These are phyloP conservation scores for Plodia interpunctella DNA, from an alignment of 1,140 invertebrate species.

Conservation along the genomic window DNA sequence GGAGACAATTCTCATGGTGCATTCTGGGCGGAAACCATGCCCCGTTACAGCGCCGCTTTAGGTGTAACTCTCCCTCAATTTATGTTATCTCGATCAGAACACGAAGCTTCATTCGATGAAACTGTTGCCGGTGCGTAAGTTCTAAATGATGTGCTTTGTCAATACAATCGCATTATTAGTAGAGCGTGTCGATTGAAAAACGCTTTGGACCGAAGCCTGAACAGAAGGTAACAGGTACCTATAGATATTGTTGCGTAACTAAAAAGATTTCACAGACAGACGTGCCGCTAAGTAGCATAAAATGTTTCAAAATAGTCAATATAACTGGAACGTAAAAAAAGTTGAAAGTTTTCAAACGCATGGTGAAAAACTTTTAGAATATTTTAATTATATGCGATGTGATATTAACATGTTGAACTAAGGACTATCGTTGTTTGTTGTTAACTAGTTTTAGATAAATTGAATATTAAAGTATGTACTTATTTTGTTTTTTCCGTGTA, in stretches of 20 bases:
- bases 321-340: slow-evolving; percentile 31
- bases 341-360: slow-evolving; percentile 11
- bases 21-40: slow-evolving; percentile 80
- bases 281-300: slow-evolving; percentile 29
- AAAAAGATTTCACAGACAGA: slow-evolving; percentile 56
- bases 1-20: slow-evolving; percentile 74
- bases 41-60: slow-evolving; percentile 79
- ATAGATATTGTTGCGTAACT: slow-evolving; percentile 54
- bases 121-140: slow-evolving; percentile 60
- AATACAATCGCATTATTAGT: slow-evolving; percentile 43
- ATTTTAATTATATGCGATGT: slow-evolving; percentile 7
- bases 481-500: slow-evolving; percentile 16
- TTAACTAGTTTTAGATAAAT: slow-evolving; percentile 68
- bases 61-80: slow-evolving; percentile 81
- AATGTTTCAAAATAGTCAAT: slow-evolving; percentile 25
- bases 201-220: slow-evolving; percentile 45
- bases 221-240: slow-evolving; percentile 36
- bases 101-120: slow-evolving; percentile 82
- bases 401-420: slow-evolving; percentile 15
- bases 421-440: slow-evolving; percentile 39
- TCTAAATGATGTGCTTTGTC: slow-evolving; percentile 38
- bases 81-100: slow-evolving; percentile 82
- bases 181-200: slow-evolving; percentile 66
- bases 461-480: slow-evolving; percentile 31
- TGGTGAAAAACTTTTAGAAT: not conserved